phyloP scores from a whole-genome alignment of 2,113 vertebrate genomes.

The Psittacus erithacus region DNA sequence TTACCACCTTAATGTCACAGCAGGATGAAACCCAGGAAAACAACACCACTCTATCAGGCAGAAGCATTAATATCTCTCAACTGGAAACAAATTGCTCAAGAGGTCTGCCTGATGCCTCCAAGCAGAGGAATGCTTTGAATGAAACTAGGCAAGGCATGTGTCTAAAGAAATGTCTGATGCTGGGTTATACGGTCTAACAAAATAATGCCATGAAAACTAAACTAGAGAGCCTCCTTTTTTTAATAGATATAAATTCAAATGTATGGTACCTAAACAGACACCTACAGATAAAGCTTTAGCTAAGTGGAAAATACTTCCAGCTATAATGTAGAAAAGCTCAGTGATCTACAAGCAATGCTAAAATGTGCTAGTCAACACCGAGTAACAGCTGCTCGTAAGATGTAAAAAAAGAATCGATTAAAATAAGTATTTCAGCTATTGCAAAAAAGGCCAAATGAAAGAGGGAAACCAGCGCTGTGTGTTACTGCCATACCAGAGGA shows the following conservation, averaged over 20 bases:
- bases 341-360: slow-evolving; percentile 2
- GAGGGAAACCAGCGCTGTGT: neutral
- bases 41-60: slow-evolving; percentile 24
- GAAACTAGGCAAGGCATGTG: neutral
- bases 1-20: neutral
- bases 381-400: slow-evolving; percentile 34
- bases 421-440: slow-evolving; percentile 53
- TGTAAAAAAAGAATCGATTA: slow-evolving; percentile 46
- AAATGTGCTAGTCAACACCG: slow-evolving; percentile 38
- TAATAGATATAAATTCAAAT: neutral
- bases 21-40: slow-evolving; percentile 40
- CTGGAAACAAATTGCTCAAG: slow-evolving; percentile 41
- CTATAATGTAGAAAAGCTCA: neutral
- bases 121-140: slow-evolving; percentile 8
- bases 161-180: slow-evolving; percentile 19
- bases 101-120: slow-evolving; percentile 16
- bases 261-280: neutral
- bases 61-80: slow-evolving; percentile 22
- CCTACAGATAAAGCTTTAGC: neutral
- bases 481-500: neutral
- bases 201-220: neutral
- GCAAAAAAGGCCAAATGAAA: slow-evolving; percentile 33
- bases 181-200: slow-evolving; percentile 21
- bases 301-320: neutral
- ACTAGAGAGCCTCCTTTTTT: neutral